Evolutionary conservation across 1,140 invertebrate species (phyloP), one percentile per base, ranked within the genome.

Genomic region (Sogatella furcifera): DNA sequence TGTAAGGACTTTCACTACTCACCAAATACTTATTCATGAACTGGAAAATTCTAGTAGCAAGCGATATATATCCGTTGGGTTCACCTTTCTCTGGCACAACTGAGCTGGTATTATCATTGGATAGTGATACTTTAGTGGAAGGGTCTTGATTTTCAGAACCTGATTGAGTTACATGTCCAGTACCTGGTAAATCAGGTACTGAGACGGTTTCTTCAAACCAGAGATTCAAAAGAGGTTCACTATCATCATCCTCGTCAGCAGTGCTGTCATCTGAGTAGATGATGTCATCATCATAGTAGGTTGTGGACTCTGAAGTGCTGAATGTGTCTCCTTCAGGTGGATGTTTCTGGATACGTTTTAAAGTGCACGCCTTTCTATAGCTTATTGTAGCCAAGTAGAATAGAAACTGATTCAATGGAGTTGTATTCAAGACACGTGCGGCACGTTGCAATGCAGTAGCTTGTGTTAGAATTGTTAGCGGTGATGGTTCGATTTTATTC

Each of bases 181-280:
- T n/a, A 34, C 43, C 63, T 19, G 63, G 56, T 62, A 75, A 70
- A 65, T 89, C 88, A 0, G 86, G 84, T 13, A 89, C 89, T 24
- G 87, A 86, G 14, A 95, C 72, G 0, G 91, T 93, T 72, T 93
- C 90, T 71, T 95, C 91, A 76, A 95, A 93, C 90, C 92, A 95
- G 58, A 91, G 80, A 0, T 92, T 92, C 67, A 95, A 79, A 62
- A 95, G 84, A 1, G 91, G 90, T 73, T 95, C 92, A 73, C 89
- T 93, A 74, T 92, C 90, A 75, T 91, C 89, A 69, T 80, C 78
- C 72, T 92, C 90, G 70, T 91, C 89, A 31, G 85, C 88, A 62
- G 89, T 89, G 59, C 88, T 92, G 68, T 92, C 90, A 64, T 91
- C 88, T 0, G 91, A 92, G 71, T 88, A 92, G 68, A 91, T 89